Evolutionary conservation across 2,113 vertebrate species (phyloP), one percentile per base, ranked within the genome.

Genomic region (Poeciliopsis prolifica): DNA sequence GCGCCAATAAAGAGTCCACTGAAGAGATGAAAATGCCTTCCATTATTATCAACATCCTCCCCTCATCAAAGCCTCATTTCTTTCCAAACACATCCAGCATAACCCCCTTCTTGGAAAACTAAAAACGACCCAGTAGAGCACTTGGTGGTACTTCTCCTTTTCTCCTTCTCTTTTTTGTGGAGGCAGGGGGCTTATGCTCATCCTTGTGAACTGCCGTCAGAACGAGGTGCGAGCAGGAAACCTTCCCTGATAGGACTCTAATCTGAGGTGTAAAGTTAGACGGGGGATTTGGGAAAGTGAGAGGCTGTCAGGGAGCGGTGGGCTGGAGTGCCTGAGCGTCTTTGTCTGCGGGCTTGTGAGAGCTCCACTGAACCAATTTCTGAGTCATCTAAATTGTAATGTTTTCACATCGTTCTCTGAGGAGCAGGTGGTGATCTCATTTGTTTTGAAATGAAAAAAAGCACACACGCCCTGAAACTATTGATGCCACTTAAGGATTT

Each of bases 191-290:
- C 86, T 91, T 92, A 90, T 24, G 80, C 37, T 70, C 19, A 65
- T 84, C 87, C 88, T 87, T 80, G 40, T 10, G 60, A 89, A 81
- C 87, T 91, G 90, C 86, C 78, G 68, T 81, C 83, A 14, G 80
- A 64, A 70, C 54, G 33, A 92, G 87, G 92, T 94, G 94, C 86
- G 35, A 26, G 83, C 74, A 22, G 81, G 85, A 88, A 67, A 80
- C 68, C 75, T 65, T 78, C 72, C 31, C 37, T 68, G 91, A 92
- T 92, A 92, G 84, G 85, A 82, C 61, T 17, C 61, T 81, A 87
- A 89, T 87, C 88, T 80, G 88, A 93, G 90, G 92, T 92, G 92
- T 91, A 84, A 91, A 83, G 84, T 87, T 91, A 89, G 72, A 85
- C 15, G 80, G 85, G 83, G 90, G 90, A 92, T 92, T 91, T 86